phyloP scores from a whole-genome alignment of 1,140 invertebrate species.

The Hyles vespertilio region DNA sequence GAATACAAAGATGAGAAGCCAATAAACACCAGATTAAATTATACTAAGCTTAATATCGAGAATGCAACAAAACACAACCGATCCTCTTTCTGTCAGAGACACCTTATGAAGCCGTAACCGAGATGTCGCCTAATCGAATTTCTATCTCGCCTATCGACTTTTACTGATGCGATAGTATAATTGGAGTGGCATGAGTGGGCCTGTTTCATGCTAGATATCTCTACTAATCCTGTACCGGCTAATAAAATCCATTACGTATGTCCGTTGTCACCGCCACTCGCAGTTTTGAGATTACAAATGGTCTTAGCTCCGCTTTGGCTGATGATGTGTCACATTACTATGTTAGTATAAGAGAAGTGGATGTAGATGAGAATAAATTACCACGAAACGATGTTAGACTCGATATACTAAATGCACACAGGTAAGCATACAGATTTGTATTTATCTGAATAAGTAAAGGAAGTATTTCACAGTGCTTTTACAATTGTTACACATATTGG shows the following conservation, averaged over 20 bases:
- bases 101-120: conserved; percentile 11
- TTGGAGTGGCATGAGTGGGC: conserved; percentile 24
- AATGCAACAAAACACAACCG: too few relatives aligned
- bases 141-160: conserved; percentile 25
- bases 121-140: conserved; percentile 16
- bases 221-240: conserved; percentile 10
- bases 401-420: too few relatives aligned
- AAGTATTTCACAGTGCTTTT: too few relatives aligned
- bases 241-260: conserved; percentile 25
- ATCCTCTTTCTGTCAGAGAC: not conserved
- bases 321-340: conserved; percentile 6
- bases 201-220: conserved; percentile 22
- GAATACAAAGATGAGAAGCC: too few relatives aligned
- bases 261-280: conserved; percentile 6
- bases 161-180: conserved; percentile 24
- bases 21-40: too few relatives aligned
- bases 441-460: too few relatives aligned
- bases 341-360: too few relatives aligned
- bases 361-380: too few relatives aligned
- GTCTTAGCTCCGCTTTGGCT: conserved; percentile 5
- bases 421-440: too few relatives aligned
- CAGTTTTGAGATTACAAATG: conserved; percentile 16
- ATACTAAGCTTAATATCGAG: too few relatives aligned
- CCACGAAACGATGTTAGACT: too few relatives aligned
- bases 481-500: too few relatives aligned